Evolutionary conservation across 2,113 vertebrate genomes (phyloP).

Genomic region (Cromileptes altivelis): DNA sequence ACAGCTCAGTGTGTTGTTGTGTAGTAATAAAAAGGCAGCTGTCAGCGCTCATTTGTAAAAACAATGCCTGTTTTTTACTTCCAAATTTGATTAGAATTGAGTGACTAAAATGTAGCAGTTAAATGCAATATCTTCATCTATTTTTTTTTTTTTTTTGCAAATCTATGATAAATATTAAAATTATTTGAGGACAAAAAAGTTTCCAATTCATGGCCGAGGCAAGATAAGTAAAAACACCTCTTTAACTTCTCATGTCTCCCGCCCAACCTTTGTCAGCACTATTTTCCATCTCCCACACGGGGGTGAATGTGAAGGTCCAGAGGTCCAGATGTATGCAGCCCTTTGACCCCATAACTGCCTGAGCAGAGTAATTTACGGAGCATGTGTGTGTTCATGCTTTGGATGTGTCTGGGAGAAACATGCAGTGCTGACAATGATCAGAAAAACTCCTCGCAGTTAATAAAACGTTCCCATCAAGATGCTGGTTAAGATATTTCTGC

Average conservation of each 20-base stretch:
- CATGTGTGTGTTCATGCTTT: slow-evolving; percentile 26
- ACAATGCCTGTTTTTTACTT: background rate
- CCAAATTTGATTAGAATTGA: background rate
- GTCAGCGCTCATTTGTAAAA: background rate
- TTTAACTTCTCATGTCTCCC: background rate
- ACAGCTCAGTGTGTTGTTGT: background rate
- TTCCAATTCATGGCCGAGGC: background rate
- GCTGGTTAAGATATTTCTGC: slow-evolving; percentile 4
- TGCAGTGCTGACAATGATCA: slow-evolving; percentile 1
- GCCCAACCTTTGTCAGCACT: background rate
- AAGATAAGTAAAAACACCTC: background rate
- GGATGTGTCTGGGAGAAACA: background rate
- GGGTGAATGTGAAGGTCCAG: slow-evolving; percentile 19
- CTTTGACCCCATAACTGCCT: slow-evolving; percentile 44
- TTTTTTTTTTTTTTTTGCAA: too few relatives aligned
- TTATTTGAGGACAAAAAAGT: too few relatives aligned
- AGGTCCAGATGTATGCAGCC: slow-evolving; percentile 29
- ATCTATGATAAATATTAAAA: background rate
- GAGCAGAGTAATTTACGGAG: slow-evolving; percentile 38
- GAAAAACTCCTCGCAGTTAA: slow-evolving; percentile 2
- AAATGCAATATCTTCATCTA: background rate
- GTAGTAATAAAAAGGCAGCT: background rate
- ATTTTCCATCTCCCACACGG: background rate
- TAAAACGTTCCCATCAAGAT: slow-evolving; percentile 27
- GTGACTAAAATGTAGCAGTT: background rate